Base-by-base conservation (phyloP, 2,113 vertebrate genomes). In the Camelus dromedarius region DNA sequence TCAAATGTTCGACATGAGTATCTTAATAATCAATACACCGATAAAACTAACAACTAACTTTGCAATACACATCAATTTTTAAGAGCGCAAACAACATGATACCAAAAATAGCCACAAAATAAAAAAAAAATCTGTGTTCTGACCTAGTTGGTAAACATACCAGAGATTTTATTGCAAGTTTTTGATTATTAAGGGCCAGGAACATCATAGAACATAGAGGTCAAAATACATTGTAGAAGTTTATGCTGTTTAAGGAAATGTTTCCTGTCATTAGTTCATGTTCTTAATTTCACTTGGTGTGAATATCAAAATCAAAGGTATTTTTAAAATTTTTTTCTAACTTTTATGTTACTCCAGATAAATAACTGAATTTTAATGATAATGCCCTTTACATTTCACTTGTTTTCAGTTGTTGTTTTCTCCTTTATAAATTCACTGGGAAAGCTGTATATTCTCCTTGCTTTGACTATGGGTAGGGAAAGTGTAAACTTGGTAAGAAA, bases 401-500 rank as follows among this genome's bases (percentile, higher is more conserved):
- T 56, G 13, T 83, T 92, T 93, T 91, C 20, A 69, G 32, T 52
- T 93, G 48, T 70, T n/a, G 5, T 84, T 94, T 86, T 82, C 19
- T 91, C 42, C 5, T 12, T 89, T 60, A 64, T 48, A 89, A 24
- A 87, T 92, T 89, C 2, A 64, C 70, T 79, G 46, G 96, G 18
- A 86, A 89, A 50, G 8, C 35, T 64, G 56, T 96, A 7, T 0
- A 2, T 54, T 93, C 73, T 70, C 73, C 73, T 95, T 82, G 11
- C 38, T 93, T 93, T 46, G 72, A 48, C 7, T 75, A 32, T 14
- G 75, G 80, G 72, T 75, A 88, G 7, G 66, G 22, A 77, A 96
- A 84, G 56, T 56, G 20, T 88, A 77, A 92, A 85, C 48, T 85
- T 93, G 60, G n/a, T 90, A 85, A 95, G 86, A 77, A 15, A 80